These are phyloP conservation scores for Palythoa grandiflora DNA, from an alignment of 92 coral and sea anemone species.

Conservation along the genomic window DNA sequence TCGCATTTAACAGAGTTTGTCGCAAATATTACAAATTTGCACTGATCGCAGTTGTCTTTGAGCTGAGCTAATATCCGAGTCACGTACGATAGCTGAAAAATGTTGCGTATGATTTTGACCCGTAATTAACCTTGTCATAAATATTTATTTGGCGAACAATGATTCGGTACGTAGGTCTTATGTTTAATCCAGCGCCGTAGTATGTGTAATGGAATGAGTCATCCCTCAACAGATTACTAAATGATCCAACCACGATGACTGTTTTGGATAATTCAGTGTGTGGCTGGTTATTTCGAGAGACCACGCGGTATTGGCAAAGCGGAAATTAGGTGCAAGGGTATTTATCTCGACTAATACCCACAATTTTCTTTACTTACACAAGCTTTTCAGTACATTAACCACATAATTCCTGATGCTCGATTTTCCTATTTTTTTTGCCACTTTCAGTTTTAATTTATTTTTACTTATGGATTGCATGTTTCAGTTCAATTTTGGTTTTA, in stretches of 20 bases:
- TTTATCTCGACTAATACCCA: too few species aligned
- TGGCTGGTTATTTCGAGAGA: not conserved
- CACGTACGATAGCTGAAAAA: not conserved
- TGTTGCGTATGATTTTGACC: not conserved
- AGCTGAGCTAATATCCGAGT: not conserved
- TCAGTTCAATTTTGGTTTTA: too few species aligned
- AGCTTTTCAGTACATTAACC: too few species aligned
- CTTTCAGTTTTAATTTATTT: too few species aligned
- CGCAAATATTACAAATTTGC: not conserved
- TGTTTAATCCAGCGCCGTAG: not conserved
- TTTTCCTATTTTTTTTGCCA: too few species aligned
- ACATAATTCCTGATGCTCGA: too few species aligned
- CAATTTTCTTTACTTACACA: too few species aligned
- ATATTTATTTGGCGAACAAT: not conserved
- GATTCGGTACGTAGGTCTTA: not conserved
- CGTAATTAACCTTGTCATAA: not conserved
- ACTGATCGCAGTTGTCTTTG: not conserved
- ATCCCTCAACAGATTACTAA: not conserved
- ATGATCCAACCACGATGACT: not conserved
- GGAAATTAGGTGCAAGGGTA: not conserved
- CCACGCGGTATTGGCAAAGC: not conserved
- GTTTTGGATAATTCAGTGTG: not conserved
- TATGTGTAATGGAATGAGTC: not conserved
- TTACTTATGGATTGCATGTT: too few species aligned
- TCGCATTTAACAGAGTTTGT: not conserved